Evolutionary conservation across 2,113 vertebrate species (phyloP).

Genomic region (Elaphurus davidianus): DNA sequence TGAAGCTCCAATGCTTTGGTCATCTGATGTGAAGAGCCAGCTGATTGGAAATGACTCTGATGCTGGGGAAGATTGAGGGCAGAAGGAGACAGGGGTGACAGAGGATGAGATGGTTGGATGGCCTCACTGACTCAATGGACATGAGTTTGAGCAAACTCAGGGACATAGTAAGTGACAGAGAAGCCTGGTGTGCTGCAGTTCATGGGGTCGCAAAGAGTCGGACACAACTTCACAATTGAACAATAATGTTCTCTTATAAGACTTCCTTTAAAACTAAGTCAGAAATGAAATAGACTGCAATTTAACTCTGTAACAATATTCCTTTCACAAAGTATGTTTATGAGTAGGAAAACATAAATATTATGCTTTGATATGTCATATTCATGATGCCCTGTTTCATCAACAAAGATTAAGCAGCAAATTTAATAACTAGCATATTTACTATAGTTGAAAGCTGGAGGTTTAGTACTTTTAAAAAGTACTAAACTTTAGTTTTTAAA

Average conservation of each 20-base stretch:
- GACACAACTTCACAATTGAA: neutral
- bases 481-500: neutral
- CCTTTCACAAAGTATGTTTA: neutral
- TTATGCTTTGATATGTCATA: neutral
- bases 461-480: neutral
- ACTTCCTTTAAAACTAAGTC: neutral
- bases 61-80: neutral
- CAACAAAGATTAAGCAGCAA: neutral
- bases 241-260: neutral
- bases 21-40: neutral
- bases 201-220: neutral
- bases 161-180: neutral
- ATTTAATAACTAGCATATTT: neutral
- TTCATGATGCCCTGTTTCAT: neutral
- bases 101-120: neutral
- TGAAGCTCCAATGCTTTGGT: neutral
- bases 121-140: neutral
- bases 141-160: neutral
- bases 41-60: neutral
- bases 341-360: neutral
- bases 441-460: neutral
- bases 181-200: neutral
- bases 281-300: neutral
- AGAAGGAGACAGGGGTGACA: neutral
- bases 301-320: neutral